These are phyloP conservation scores for Epinotia nisella DNA, from an alignment of 2,888 invertebrate species.

Conservation along the genomic window DNA sequence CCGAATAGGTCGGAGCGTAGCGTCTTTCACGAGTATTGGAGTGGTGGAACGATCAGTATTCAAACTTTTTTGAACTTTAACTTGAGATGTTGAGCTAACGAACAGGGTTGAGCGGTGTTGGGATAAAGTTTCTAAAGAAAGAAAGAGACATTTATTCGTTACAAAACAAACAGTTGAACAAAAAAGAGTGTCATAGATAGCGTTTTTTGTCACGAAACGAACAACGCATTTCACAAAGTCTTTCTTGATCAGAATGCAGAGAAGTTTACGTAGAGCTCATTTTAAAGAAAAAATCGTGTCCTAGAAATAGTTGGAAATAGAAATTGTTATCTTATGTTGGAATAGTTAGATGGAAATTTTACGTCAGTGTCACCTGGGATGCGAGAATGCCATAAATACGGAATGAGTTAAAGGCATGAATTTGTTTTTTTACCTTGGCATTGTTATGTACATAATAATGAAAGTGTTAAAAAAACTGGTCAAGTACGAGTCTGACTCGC, in stretches of 20 bases:
- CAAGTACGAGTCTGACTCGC: too few species aligned
- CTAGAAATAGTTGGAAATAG: too few species aligned
- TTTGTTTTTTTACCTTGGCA: background rate
- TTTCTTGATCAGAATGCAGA: background rate
- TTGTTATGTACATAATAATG: too few species aligned
- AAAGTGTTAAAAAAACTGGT: too few species aligned
- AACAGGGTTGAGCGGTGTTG: background rate
- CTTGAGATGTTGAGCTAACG: background rate
- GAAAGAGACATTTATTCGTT: too few species aligned
- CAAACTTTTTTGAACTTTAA: conserved; percentile 15
- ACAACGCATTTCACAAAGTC: background rate
- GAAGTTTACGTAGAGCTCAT: background rate
- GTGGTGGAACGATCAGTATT: conserved; percentile 12
- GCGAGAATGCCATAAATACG: too few species aligned
- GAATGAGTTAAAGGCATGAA: background rate
- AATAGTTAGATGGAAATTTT: background rate
- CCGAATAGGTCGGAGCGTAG: conserved; percentile 21
- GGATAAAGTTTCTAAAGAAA: background rate
- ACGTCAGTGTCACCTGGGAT: too few species aligned
- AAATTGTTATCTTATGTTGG: too few species aligned
- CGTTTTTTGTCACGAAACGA: too few species aligned
- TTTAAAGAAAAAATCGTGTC: background rate
- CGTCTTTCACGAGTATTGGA: conserved; percentile 14
- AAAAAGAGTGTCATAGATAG: too few species aligned
- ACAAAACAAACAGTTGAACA: too few species aligned